Conservation (phyloP, 2,888 invertebrate species). For the Acleris holmiana region DNA sequence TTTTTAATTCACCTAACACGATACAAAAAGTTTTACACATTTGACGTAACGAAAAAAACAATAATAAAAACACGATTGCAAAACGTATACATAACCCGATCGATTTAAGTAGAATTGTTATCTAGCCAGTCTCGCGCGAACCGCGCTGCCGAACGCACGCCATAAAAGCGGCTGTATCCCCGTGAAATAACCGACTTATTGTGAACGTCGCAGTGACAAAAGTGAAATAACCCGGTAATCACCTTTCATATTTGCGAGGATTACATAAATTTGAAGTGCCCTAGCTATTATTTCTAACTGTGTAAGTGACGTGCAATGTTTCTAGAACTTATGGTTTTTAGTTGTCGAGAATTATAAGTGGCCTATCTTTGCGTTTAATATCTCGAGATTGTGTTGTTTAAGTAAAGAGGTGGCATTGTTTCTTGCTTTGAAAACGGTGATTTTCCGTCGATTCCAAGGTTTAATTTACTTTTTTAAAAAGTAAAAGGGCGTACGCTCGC, state of each 20-base stretch:
- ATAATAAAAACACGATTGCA: slow-evolving; percentile 16
- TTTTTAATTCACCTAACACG: not conserved
- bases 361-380: slow-evolving; percentile 6
- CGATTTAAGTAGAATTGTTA: slow-evolving; percentile 67
- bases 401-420: not conserved
- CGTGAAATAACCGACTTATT: slow-evolving; percentile 35
- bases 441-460: slow-evolving; percentile 19
- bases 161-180: slow-evolving; percentile 35
- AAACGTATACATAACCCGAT: slow-evolving; percentile 48
- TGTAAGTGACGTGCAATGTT: not conserved
- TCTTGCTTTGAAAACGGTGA: not conserved
- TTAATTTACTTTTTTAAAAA: slow-evolving; percentile 8
- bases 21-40: slow-evolving; percentile 36
- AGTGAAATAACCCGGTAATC: slow-evolving; percentile 58
- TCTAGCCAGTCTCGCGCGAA: slow-evolving; percentile 53
- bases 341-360: not conserved
- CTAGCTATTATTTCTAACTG: not conserved
- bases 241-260: slow-evolving; percentile 25
- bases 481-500: slow-evolving; percentile 2
- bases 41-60: slow-evolving; percentile 37
- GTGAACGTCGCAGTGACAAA: slow-evolving; percentile 25
- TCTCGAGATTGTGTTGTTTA: not conserved
- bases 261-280: slow-evolving; percentile 6
- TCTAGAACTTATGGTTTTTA: not conserved
- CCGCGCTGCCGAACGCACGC: slow-evolving; percentile 49